These are phyloP conservation scores for Prunella fulvescens DNA, from an alignment of 2,113 vertebrate genomes.

Conservation along the genomic window DNA sequence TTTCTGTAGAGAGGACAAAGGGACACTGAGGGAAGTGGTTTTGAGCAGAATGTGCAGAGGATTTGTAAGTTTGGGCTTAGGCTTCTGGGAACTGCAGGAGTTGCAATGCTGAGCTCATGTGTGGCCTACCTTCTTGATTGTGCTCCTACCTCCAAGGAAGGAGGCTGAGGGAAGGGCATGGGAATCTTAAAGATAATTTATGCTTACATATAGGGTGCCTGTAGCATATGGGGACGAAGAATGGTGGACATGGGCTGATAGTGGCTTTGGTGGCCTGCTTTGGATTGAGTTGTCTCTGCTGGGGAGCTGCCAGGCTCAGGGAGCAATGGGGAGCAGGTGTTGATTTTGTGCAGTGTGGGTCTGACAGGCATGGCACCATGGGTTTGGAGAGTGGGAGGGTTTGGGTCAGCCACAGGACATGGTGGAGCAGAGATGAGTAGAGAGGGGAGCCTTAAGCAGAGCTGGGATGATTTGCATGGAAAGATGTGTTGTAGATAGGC, in stretches of 20 bases:
- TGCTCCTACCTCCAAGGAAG: background rate
- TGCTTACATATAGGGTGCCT: background rate
- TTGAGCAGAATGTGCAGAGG: background rate
- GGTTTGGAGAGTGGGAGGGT: background rate
- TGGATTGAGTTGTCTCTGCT: background rate
- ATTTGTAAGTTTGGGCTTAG: background rate
- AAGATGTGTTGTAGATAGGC: background rate
- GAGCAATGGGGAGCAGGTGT: background rate
- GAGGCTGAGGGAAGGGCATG: background rate
- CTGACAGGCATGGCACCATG: rapidly evolving
- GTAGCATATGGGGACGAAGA: background rate
- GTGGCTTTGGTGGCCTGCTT: background rate
- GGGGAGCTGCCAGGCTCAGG: background rate
- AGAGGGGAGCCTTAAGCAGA: background rate
- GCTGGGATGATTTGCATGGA: background rate
- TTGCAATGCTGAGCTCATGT: background rate
- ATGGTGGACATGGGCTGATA: background rate
- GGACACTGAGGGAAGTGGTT: background rate
- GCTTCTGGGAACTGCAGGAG: background rate
- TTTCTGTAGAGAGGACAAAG: background rate
- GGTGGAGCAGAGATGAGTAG: background rate
- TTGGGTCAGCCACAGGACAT: background rate
- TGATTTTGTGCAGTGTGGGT: background rate
- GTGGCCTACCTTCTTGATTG: background rate
- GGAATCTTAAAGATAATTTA: background rate